Evolutionary conservation across 1,140 invertebrate species (phyloP), one percentile per base, ranked within the genome.

Genomic region (Magallana angulata): DNA sequence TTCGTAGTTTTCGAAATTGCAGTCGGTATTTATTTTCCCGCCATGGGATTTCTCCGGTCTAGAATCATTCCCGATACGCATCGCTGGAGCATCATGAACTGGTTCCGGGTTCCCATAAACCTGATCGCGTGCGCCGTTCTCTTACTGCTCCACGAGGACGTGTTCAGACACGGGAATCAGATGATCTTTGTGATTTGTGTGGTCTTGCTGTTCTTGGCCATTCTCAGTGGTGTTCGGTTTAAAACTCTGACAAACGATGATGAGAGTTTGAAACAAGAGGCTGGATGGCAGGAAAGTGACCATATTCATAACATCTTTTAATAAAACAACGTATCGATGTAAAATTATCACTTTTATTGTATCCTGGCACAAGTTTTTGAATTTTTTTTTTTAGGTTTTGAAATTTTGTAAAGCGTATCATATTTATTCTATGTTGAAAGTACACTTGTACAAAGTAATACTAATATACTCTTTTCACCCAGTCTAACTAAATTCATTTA

Each of bases 1-100:
- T 97, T 97, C 92, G 92, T 97, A 6, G 9, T 96, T 5, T 96
- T 97, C 87, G 96, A 97, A 94, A 92, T 97, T 76, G 95, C 96
- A 58, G 95, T 96, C 48, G 95, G 95, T 2, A 91, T 95, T 6
- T 95, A 95, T 89, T 95, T 95, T 90, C 94, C 94, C 64, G 90
- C 96, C 8, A 96, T 97, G 92, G 95, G 96, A 5, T 96, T 95
- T 88, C 92, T 97, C 11, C 94, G 96, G 60, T 96, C 96, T 87
- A 93, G 95, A 88, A 95, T 96, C 48, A 95, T 97, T 85, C 96
- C 96, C 9, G 96, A 97, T 92, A 93, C 89, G 8, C 93, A 93
- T 85, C 88, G 93, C 7, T 92, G 92, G 82, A 92, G 92, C 58
- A 93, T 95, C 18, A 94, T 94, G 90, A 95, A 93, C 89, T 95